Evolutionary conservation across 2,797 vertebrate species (phyloP).

Genomic region (Menidia menidia): DNA sequence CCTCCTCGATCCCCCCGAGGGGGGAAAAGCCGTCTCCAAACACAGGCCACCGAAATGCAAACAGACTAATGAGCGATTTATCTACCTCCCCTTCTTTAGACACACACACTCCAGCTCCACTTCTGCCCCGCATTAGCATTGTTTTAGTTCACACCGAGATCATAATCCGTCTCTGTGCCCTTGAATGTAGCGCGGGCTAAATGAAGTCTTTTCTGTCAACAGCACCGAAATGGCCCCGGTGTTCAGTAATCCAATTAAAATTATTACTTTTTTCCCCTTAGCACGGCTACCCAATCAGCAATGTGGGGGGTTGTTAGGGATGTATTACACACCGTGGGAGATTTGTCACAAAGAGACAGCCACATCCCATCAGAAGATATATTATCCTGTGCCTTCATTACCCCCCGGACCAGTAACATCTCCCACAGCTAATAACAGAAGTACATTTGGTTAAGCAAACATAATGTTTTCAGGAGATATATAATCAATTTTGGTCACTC

Average conservation of each 20-base stretch:
- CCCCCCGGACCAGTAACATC: constrained; percentile 51
- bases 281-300: constrained; percentile 45
- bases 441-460: constrained; percentile 43
- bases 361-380: constrained; percentile 58
- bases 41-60: constrained; percentile 66
- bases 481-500: constrained; percentile 46
- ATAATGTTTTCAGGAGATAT: constrained; percentile 23
- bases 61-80: constrained; percentile 77
- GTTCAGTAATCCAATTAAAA: constrained; percentile 77
- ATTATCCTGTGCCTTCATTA: constrained; percentile 60
- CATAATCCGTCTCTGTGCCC: constrained; percentile 74
- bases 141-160: constrained; percentile 67
- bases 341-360: constrained; percentile 59
- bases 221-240: constrained; percentile 48
- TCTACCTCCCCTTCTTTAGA: constrained; percentile 60
- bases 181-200: constrained; percentile 69
- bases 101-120: constrained; percentile 49
- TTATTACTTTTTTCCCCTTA: constrained; percentile 53
- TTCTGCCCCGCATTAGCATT: constrained; percentile 70
- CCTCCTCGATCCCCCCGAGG: constrained; percentile 55
- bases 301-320: constrained; percentile 63
- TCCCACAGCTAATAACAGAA: constrained; percentile 57
- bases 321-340: constrained; percentile 70
- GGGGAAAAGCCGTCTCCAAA: constrained; percentile 68
- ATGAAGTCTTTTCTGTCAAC: constrained; percentile 58